These are phyloP conservation scores for Xenopus laevis DNA, from an alignment of 2,113 vertebrate genomes.

Conservation along the genomic window DNA sequence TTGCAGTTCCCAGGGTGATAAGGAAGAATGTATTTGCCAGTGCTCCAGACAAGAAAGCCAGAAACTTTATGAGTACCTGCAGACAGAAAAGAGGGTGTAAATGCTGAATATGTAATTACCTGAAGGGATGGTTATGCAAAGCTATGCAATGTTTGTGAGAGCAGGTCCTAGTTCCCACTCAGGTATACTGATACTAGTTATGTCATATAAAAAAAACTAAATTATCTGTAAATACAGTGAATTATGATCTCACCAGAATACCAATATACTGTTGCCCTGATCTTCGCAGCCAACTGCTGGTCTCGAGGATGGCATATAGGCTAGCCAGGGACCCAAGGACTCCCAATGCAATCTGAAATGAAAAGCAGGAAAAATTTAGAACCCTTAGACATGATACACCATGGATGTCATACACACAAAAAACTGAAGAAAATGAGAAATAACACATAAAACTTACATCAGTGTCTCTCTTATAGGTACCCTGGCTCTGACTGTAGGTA, in stretches of 20 bases:
- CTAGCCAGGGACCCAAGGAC: conserved; percentile 46
- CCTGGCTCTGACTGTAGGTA: conserved; percentile 43
- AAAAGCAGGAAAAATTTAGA: background rate
- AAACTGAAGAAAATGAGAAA: background rate
- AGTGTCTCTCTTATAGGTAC: conserved; percentile 39
- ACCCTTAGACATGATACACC: background rate
- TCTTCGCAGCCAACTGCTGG: conserved; percentile 51
- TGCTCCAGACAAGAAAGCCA: conserved; percentile 39
- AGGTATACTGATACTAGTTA: too few relatives aligned
- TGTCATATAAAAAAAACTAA: too few relatives aligned
- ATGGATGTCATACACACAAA: background rate
- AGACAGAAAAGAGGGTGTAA: background rate
- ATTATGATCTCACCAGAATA: conserved; percentile 39
- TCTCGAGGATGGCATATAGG: conserved; percentile 48
- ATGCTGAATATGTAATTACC: background rate
- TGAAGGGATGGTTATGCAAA: too few relatives aligned
- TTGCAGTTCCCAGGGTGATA: conserved; percentile 39
- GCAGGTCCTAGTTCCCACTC: too few relatives aligned
- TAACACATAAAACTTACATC: conserved; percentile 43
- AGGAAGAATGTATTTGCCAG: conserved; percentile 49
- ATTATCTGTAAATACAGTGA: too few relatives aligned
- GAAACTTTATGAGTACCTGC: conserved; percentile 45
- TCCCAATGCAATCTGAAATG: conserved; percentile 47
- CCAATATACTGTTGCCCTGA: conserved; percentile 47
- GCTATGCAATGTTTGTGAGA: too few relatives aligned